Evolutionary conservation across 1,140 invertebrate genomes (phyloP).

Genomic region (Tetragonula clypearis): DNA sequence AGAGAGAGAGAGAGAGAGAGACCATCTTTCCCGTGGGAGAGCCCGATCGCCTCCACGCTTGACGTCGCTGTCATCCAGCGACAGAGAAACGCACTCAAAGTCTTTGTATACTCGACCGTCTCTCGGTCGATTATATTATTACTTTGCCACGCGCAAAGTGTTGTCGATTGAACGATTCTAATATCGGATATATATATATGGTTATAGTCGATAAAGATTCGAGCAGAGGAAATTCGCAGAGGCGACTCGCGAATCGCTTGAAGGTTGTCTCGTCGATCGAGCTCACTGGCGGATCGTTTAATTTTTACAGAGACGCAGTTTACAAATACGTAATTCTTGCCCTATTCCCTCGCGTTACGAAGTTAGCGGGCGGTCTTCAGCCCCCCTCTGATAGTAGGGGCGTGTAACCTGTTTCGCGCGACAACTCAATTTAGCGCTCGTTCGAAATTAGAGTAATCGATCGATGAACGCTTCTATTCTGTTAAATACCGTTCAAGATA

Average conservation of each 20-base stretch:
- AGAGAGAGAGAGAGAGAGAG: too few relatives aligned
- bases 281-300: not conserved
- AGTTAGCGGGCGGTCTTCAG: conserved; percentile 5
- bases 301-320: not conserved
- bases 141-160: not conserved
- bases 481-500: not conserved
- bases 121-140: not conserved
- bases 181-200: too few relatives aligned
- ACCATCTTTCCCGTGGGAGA: conserved; percentile 41
- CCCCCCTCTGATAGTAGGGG: not conserved
- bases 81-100: conserved; percentile 61
- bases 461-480: not conserved
- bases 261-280: conserved; percentile 1
- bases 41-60: conserved; percentile 5
- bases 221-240: not conserved
- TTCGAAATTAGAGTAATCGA: not conserved
- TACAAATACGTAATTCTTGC: conserved; percentile 20
- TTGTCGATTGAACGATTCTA: too few relatives aligned
- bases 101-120: not conserved
- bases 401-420: not conserved
- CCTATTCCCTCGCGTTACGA: not conserved
- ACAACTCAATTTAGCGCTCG: conserved; percentile 10
- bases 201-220: too few relatives aligned
- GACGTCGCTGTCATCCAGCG: conserved; percentile 29
- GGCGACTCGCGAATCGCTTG: not conserved